Percentiles rank a stretch among this genome's conserved stretches.
These are phyloP conservation scores for Micropterix aruncella DNA, from an alignment of 2,888 invertebrate species.

Conservation along the genomic window DNA sequence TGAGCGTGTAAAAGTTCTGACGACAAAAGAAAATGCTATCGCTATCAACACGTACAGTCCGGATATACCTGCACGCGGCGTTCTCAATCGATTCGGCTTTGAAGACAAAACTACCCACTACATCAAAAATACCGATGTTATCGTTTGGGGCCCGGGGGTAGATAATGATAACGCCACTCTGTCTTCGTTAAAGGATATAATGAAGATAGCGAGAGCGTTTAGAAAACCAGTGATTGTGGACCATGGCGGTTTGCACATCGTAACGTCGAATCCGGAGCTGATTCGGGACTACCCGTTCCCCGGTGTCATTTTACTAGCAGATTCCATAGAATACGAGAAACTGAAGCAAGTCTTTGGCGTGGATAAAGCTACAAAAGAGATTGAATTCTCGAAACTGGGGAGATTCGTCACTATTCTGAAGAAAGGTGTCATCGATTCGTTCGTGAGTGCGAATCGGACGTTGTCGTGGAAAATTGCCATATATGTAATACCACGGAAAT, in stretches of 20 bases:
- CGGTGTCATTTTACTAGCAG: slow-evolving; percentile 63
- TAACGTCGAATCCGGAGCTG: not conserved
- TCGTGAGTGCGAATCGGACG: slow-evolving; percentile 17
- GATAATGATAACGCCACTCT: not conserved
- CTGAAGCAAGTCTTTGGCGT: slow-evolving; percentile 44
- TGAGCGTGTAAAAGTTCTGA: not conserved
- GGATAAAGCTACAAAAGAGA: slow-evolving; percentile 25
- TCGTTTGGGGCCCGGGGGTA: not conserved
- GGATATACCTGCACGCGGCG: not conserved
- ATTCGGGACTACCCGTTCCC: not conserved
- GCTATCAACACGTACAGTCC: not conserved
- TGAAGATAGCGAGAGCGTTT: not conserved
- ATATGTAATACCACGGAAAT: too few species aligned
- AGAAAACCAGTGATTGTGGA: not conserved
- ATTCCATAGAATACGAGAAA: slow-evolving; percentile 69
- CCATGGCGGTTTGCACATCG: not conserved
- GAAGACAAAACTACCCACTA: not conserved
- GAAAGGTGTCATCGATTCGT: slow-evolving; percentile 26
- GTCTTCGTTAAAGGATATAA: not conserved
- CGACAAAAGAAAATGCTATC: not conserved
- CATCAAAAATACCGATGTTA: not conserved
- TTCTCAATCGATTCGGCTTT: not conserved
- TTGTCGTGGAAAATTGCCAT: slow-evolving; percentile 40
- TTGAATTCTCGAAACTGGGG: slow-evolving; percentile 37
- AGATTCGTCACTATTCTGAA: slow-evolving; percentile 28